These are phyloP conservation scores for Drosophila malerkotliana DNA, from an alignment of 1,140 invertebrate genomes.

Conservation along the genomic window DNA sequence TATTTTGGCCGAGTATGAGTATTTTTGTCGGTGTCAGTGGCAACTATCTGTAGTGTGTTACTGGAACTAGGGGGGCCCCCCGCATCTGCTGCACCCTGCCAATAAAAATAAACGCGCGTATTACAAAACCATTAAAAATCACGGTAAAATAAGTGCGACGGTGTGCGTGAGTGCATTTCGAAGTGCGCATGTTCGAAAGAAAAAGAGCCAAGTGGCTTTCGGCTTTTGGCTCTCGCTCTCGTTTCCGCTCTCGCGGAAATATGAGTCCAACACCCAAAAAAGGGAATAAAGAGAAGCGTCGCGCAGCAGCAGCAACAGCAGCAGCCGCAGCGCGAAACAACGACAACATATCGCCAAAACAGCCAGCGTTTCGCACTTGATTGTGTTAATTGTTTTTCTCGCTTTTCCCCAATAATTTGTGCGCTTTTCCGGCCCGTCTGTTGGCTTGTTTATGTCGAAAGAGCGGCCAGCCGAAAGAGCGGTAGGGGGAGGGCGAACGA, in stretches of 20 bases:
- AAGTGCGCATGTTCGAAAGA: neutral
- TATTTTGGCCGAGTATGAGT: constrained; percentile 5
- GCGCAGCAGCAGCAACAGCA: constrained; percentile 52
- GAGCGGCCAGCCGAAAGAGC: neutral
- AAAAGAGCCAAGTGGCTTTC: neutral
- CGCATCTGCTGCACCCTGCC: constrained; percentile 27
- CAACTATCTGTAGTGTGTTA: constrained; percentile 1
- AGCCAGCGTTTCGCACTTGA: constrained; percentile 54
- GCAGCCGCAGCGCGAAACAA: constrained; percentile 65
- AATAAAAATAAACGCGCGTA: constrained; percentile 72
- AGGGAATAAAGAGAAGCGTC: constrained; percentile 76
- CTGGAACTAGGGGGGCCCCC: constrained; percentile 2
- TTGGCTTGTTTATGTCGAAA: constrained; percentile 39
- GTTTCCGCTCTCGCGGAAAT: constrained; percentile 68
- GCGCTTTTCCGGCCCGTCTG: constrained; percentile 49
- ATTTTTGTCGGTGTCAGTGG: constrained; percentile 25
- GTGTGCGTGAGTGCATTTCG: constrained; percentile 43
- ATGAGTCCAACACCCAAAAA: constrained; percentile 82
- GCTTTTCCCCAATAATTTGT: constrained; percentile 60
- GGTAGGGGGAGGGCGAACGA: neutral
- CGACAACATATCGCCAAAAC: constrained; percentile 54
- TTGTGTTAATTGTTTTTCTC: constrained; percentile 53
- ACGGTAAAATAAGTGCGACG: constrained; percentile 76
- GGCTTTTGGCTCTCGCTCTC: constrained; percentile 32
- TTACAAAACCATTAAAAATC: constrained; percentile 81